A percentile compares a stretch with the other conserved stretches of the same genome.
phyloP scores from a whole-genome alignment of 1,140 invertebrate species.

The Cotesia chilonis region DNA sequence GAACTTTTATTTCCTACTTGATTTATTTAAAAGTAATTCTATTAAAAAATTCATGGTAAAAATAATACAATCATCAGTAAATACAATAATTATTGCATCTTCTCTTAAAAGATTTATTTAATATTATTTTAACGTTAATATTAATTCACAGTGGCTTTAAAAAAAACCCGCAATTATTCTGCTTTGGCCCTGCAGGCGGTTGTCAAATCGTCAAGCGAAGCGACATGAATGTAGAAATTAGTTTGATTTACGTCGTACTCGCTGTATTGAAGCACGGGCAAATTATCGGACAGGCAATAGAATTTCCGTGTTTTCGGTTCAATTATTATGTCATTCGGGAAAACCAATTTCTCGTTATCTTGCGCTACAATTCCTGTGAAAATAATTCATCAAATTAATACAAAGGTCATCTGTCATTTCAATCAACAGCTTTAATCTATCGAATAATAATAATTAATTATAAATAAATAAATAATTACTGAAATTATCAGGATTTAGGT shows the following conservation, averaged over 20 bases:
- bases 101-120: neutral
- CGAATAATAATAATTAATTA: neutral
- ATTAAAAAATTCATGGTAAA: too few species aligned
- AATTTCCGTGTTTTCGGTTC: constrained; percentile 59
- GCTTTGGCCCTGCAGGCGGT: constrained; percentile 27
- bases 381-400: constrained; percentile 17
- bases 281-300: constrained; percentile 74
- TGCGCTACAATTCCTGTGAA: constrained; percentile 53
- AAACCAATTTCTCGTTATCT: constrained; percentile 58
- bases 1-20: too few species aligned
- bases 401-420: too few species aligned
- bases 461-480: constrained; percentile 43
- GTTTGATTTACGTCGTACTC: constrained; percentile 67
- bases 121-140: neutral
- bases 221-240: constrained; percentile 63
- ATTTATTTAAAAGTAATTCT: too few species aligned
- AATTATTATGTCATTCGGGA: constrained; percentile 61
- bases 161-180: neutral
- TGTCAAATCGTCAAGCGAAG: constrained; percentile 40
- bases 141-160: neutral
- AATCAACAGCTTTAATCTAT: too few species aligned
- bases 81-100: too few species aligned
- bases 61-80: too few species aligned
- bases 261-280: constrained; percentile 72
- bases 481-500: constrained; percentile 62